Base-by-base conservation (phyloP, 2,113 vertebrate species). In the Leucopsar rothschildi region DNA sequence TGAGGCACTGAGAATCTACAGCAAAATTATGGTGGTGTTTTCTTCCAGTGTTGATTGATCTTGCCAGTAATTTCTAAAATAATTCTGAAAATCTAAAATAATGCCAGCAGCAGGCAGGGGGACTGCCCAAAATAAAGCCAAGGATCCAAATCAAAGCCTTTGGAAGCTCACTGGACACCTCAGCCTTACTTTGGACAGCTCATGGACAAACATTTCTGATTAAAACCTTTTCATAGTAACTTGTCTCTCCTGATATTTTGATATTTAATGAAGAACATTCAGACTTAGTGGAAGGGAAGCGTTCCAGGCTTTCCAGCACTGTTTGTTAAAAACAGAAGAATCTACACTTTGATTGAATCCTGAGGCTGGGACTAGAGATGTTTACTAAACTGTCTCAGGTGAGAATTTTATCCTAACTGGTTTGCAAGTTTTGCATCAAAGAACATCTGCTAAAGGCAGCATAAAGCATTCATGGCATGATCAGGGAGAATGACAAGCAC, bases 401-500 rank as follows among this genome's bases (percentile, higher is more conserved):
- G 44, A 88, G 61, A 69, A 68, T 82, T 93, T 84, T 84, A 49
- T 45, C 65, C n/a, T 78, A 89, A 78, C 44, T 82, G 82, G 52
- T 57, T 82, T 82, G 14, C 50, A 95, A 75, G 65, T 93, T 96
- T 91, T 93, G 52, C 27, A 78, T 80, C 29, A 66, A 47, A 77
- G 35, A 93, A 44, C 87, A 95, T 86, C 79, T 96, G 82, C 29
- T 81, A 71, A 88, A 81, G 60, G 71, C 90, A 90, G 44, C 47
- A 56, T 37, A 90, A 85, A 86, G 47, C 60, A 75, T 88, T 77
- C 71, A 78, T 9, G 55, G 66, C 64, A 81, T 0, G 4, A 66
- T 2, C 2, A 5, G 75, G 40, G 70, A 82, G 49, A 90, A 82
- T 69, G 92, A 91, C 81, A 76, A 59, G 37, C 16, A 6, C 14